Evolutionary conservation across 2,113 vertebrate genomes (phyloP).

Genomic region (Ahaetulla prasina): DNA sequence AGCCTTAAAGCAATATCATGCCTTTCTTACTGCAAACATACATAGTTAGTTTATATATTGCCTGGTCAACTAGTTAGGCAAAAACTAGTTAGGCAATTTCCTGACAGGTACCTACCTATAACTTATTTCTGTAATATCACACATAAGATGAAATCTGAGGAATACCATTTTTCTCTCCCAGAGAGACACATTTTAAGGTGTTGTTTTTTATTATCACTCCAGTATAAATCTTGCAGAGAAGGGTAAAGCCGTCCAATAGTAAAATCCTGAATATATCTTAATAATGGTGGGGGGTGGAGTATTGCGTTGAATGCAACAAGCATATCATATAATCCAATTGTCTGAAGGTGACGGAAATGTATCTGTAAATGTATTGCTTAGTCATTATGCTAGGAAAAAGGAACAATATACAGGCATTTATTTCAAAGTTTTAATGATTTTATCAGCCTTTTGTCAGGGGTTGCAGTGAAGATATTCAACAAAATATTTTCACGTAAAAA

Average conservation of each 20-base stretch:
- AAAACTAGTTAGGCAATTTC: too few species aligned
- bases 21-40: too few species aligned
- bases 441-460: neutral
- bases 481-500: neutral
- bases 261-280: slow-evolving; percentile 10
- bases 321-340: neutral
- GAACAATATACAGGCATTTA: neutral
- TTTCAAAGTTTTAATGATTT: neutral
- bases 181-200: neutral
- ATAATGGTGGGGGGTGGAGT: neutral
- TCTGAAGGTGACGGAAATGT: neutral
- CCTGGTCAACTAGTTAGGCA: too few species aligned
- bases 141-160: neutral
- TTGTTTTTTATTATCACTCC: slow-evolving; percentile 25
- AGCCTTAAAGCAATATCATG: too few species aligned
- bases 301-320: neutral
- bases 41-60: too few species aligned
- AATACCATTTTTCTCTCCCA: neutral
- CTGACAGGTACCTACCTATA: too few species aligned
- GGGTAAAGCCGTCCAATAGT: neutral
- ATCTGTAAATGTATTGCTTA: neutral
- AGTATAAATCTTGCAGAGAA: slow-evolving; percentile 20
- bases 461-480: neutral
- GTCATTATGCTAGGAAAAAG: neutral
- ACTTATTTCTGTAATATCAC: slow-evolving; percentile 8